Base-by-base conservation (phyloP, 2,797 vertebrate genomes). In the Myotis myotis region DNA sequence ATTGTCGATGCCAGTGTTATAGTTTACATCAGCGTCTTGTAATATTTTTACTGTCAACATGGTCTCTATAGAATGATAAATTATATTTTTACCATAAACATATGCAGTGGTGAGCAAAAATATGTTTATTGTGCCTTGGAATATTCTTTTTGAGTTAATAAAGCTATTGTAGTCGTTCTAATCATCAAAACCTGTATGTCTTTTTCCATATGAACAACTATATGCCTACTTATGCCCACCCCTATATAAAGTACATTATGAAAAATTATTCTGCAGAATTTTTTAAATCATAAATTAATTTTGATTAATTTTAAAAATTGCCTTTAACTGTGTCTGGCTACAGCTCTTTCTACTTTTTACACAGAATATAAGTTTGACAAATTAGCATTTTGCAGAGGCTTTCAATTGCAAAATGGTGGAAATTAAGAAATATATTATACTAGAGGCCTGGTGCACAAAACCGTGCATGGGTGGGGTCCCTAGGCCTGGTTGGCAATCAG, bases 1-100 rank as follows among this genome's bases (percentile, higher is more conserved):
- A 60, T 53, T 72, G 3, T 11, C 44, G 3, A n/a, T 0, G 0
- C 28, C 0, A 38, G 8, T 16, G 3, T 12, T 33, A 6, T 6
- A 47, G 10, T 49, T 70, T 38, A 53, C 7, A 83, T 2, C 5
- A 51, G 9, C 28, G 1, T 82, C n/a, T 62, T 71, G 1, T 22
- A n/a, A 10, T 57, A 41, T 47, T 41, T 49, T 7, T 1, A 28
- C 15, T 66, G 11, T 86, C 51, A 68, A 6, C 71, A 10, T 44
- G 49, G 6, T 17, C 11, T 12, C 55, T n/a, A 41, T 4, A 33
- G 17, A 15, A 33, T 22, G 13, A 60, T 15, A 57, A 49, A 62
- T 41, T 53, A 41, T 89, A 51, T 86, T 94, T 93, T 71, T 10
- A 30, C 17, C 5, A 68, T 66, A 25, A 60, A 60, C 4, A 44